These are phyloP conservation scores for Epinephelus lanceolatus DNA, from an alignment of 2,113 vertebrate species.

Conservation along the genomic window DNA sequence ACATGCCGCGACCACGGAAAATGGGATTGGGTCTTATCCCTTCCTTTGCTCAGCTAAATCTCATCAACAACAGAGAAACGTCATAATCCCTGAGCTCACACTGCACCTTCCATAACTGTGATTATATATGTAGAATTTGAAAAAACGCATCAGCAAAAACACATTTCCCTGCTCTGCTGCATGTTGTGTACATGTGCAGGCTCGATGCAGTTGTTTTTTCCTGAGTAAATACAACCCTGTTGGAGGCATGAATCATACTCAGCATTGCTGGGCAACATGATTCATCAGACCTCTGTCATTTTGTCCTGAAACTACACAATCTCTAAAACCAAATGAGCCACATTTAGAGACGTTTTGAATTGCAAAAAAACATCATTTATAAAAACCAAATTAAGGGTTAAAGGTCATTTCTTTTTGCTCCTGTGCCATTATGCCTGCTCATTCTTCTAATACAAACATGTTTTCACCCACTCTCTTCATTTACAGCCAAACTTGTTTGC, in stretches of 20 bases:
- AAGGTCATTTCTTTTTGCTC: slow-evolving; percentile 40
- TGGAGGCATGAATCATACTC: slow-evolving; percentile 69
- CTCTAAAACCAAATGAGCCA: slow-evolving; percentile 49
- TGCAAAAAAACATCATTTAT: slow-evolving; percentile 9
- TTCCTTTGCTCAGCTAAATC: slow-evolving; percentile 35
- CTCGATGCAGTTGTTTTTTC: slow-evolving; percentile 42
- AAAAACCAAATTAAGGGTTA: slow-evolving; percentile 44
- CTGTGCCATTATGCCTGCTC: slow-evolving; percentile 1
- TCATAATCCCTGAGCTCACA: slow-evolving; percentile 4
- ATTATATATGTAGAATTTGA: not conserved
- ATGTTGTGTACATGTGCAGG: slow-evolving; percentile 26
- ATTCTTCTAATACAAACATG: slow-evolving; percentile 27
- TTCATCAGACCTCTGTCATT: slow-evolving; percentile 73
- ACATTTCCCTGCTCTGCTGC: slow-evolving; percentile 8
- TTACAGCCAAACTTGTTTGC: slow-evolving; percentile 44
- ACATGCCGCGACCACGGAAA: slow-evolving; percentile 18
- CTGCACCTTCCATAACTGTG: not conserved
- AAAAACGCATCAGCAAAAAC: not conserved
- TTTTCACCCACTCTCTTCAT: slow-evolving; percentile 36
- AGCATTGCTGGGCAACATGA: slow-evolving; percentile 66
- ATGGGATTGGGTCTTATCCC: slow-evolving; percentile 39
- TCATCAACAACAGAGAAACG: slow-evolving; percentile 12
- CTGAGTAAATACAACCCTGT: slow-evolving; percentile 47
- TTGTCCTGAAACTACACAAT: slow-evolving; percentile 46
- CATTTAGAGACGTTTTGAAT: slow-evolving; percentile 46